Conservation (phyloP, 2,888 invertebrate species). For the Helicoverpa assulta region DNA sequence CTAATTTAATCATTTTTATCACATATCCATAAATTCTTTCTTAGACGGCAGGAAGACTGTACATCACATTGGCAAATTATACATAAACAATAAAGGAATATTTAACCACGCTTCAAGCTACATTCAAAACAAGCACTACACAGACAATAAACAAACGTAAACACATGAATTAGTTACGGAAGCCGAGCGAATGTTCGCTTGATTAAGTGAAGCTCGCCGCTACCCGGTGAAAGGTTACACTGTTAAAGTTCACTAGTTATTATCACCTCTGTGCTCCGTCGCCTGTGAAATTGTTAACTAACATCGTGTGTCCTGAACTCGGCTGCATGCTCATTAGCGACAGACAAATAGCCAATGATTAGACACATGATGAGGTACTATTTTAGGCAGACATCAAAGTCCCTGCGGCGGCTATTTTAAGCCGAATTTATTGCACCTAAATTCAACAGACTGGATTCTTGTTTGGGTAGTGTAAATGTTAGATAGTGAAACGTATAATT, state of each 20-base stretch:
- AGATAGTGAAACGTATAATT: neutral
- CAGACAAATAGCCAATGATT: conserved; percentile 18
- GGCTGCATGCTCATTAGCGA: conserved; percentile 37
- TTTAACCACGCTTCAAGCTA: conserved; percentile 20
- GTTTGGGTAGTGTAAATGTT: neutral
- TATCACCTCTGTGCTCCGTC: conserved; percentile 44
- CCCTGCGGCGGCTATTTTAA: conserved; percentile 25
- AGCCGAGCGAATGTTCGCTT: conserved; percentile 50
- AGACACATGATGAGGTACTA: conserved; percentile 18
- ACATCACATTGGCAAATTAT: too few species aligned
- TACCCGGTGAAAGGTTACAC: conserved; percentile 54
- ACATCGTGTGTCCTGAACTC: conserved; percentile 4
- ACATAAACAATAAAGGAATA: too few species aligned
- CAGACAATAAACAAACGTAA: conserved; percentile 46
- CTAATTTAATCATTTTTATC: too few species aligned
- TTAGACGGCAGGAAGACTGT: too few species aligned
- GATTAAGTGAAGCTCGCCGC: conserved; percentile 51
- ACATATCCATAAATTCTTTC: too few species aligned
- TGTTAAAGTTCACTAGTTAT: conserved; percentile 56
- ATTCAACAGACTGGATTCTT: conserved; percentile 12
- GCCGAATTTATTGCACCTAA: conserved; percentile 3
- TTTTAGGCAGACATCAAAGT: conserved; percentile 44
- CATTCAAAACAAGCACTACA: conserved; percentile 14
- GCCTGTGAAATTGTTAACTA: conserved; percentile 40
- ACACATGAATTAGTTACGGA: conserved; percentile 56